Conservation (phyloP, 2,888 invertebrate species). For the Sarcophaga subvicina region DNA sequence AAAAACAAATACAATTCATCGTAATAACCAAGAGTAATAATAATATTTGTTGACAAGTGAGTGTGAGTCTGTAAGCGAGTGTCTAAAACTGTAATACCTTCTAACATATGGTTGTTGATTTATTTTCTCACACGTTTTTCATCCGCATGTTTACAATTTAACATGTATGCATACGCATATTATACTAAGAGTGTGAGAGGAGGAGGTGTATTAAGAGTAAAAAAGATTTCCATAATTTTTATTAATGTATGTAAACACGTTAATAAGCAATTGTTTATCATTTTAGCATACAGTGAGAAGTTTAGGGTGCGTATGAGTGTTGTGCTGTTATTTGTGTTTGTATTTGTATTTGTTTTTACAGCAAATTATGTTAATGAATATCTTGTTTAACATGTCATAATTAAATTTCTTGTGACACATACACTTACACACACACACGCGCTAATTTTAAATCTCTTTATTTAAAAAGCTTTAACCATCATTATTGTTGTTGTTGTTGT, state of each 20-base stretch:
- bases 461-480: background rate
- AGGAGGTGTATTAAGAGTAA: no score
- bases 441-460: background rate
- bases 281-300: background rate
- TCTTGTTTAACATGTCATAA: background rate
- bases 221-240: background rate
- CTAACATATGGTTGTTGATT: constrained; percentile 49
- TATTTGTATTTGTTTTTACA: background rate
- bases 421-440: background rate
- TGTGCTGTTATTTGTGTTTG: background rate
- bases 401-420: background rate
- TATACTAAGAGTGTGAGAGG: background rate
- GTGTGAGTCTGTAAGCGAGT: background rate
- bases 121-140: background rate
- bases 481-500: background rate
- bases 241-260: background rate
- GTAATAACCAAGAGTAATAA: background rate
- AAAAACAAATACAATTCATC: background rate
- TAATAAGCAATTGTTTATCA: background rate
- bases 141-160: background rate
- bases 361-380: background rate
- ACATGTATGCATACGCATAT: background rate
- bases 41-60: background rate
- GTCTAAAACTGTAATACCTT: background rate
- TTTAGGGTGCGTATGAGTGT: background rate